phyloP scores from a whole-genome alignment of 1,140 invertebrate genomes.

The Drosophila repletoides region DNA sequence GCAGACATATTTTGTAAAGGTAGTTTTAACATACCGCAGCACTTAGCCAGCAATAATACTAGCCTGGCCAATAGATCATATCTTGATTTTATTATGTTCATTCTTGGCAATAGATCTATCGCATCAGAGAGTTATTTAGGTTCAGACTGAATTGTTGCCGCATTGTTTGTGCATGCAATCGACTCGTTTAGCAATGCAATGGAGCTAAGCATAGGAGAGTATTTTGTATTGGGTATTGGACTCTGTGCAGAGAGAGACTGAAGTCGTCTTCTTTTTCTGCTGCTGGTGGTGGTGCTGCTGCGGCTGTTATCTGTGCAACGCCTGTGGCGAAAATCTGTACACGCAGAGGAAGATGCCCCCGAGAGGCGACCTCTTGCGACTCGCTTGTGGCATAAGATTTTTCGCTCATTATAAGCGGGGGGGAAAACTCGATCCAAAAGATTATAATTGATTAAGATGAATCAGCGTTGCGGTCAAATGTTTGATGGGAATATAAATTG shows the following conservation, averaged over 20 bases:
- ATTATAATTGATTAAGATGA: conserved; percentile 82
- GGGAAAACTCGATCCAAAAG: conserved; percentile 66
- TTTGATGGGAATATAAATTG: conserved; percentile 82
- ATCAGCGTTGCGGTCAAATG: conserved; percentile 81
- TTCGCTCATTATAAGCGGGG: conserved; percentile 68
- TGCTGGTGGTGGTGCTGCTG: conserved; percentile 18
- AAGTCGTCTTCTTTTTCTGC: neutral
- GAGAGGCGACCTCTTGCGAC: conserved; percentile 65
- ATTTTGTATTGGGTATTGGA: too few relatives aligned
- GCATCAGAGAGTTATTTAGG: conserved; percentile 23
- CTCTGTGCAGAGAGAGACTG: too few relatives aligned
- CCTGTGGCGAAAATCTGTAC: conserved; percentile 72
- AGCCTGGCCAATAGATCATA: conserved; percentile 3
- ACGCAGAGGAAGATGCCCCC: conserved; percentile 71
- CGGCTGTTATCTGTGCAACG: conserved; percentile 66
- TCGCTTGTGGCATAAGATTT: conserved; percentile 38
- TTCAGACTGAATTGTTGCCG: conserved; percentile 4
- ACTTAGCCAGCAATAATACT: too few relatives aligned
- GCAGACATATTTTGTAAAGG: too few relatives aligned
- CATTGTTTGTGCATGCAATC: conserved; percentile 42
- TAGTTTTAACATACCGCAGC: too few relatives aligned
- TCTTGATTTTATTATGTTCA: conserved; percentile 24
- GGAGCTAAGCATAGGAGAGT: neutral
- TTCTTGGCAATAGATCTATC: conserved; percentile 24
- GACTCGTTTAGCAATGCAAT: conserved; percentile 33